These are phyloP conservation scores for Melitaea cinxia DNA, from an alignment of 1,140 invertebrate genomes.

Conservation along the genomic window DNA sequence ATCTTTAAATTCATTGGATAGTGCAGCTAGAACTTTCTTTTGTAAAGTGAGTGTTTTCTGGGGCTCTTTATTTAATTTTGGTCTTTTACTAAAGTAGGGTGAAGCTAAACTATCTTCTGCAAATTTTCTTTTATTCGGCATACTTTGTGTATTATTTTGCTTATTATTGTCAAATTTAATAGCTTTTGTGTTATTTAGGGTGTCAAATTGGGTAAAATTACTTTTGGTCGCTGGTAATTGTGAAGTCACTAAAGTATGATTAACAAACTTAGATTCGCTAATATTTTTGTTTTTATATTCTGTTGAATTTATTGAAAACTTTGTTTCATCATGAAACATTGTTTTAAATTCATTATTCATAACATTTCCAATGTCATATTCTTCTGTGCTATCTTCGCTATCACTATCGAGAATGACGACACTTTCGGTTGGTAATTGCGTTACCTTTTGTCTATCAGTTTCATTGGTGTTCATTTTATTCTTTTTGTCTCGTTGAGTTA, in stretches of 20 bases:
- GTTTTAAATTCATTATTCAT: slow-evolving; percentile 26
- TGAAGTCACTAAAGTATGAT: too few species aligned
- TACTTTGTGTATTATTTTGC: slow-evolving; percentile 15
- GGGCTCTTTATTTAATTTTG: slow-evolving; percentile 47
- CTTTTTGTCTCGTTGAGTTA: slow-evolving; percentile 60
- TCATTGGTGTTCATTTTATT: slow-evolving; percentile 12
- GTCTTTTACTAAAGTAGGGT: slow-evolving; percentile 69
- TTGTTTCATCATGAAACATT: too few species aligned
- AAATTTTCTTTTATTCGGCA: slow-evolving; percentile 58
- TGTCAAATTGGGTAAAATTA: too few species aligned
- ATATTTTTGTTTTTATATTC: too few species aligned
- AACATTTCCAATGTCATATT: slow-evolving; percentile 38
- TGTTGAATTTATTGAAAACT: too few species aligned
- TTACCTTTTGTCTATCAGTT: not conserved
- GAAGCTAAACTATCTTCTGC: slow-evolving; percentile 49
- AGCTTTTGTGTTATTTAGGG: not conserved
- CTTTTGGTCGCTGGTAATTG: too few species aligned
- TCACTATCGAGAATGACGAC: slow-evolving; percentile 64
- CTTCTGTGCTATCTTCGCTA: slow-evolving; percentile 41
- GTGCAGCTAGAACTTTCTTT: slow-evolving; percentile 60
- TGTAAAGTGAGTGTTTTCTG: slow-evolving; percentile 48
- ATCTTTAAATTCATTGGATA: slow-evolving; percentile 46
- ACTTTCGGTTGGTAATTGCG: not conserved
- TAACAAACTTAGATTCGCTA: too few species aligned
- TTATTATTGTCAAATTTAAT: not conserved